Conservation (phyloP, 2,113 vertebrate genomes). For the Corythaixoides concolor region DNA sequence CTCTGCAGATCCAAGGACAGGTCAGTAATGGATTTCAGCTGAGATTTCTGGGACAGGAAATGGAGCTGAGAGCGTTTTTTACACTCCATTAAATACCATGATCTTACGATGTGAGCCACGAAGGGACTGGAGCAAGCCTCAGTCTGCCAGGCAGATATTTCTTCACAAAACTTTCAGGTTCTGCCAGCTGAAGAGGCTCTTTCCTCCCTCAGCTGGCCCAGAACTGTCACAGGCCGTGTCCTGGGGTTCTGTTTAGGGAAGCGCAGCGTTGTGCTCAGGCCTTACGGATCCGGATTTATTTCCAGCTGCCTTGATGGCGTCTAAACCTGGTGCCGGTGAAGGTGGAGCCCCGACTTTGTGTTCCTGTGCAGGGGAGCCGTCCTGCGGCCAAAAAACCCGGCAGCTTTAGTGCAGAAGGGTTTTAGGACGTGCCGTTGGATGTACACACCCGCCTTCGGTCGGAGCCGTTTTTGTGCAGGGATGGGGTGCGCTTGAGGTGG, state of each 20-base stretch:
- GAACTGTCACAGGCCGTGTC: not conserved
- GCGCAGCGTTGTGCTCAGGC: not conserved
- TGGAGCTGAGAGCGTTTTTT: not conserved
- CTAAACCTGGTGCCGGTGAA: not conserved
- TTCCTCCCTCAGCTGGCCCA: not conserved
- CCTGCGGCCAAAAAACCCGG: not conserved
- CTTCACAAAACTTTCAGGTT: not conserved
- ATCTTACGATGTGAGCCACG: rapidly evolving
- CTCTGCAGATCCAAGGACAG: slow-evolving; percentile 1
- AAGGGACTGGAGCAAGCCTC: not conserved
- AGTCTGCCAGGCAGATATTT: not conserved
- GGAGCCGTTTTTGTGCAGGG: not conserved
- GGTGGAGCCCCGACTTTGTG: not conserved
- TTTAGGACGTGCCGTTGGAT: not conserved
- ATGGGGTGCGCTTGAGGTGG: not conserved
- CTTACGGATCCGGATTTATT: not conserved
- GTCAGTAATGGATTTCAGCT: slow-evolving; percentile 44
- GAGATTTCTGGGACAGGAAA: not conserved
- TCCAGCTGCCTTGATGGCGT: not conserved
- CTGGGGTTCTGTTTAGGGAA: not conserved
- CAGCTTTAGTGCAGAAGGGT: not conserved
- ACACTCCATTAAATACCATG: rapidly evolving
- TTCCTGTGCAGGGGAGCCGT: not conserved
- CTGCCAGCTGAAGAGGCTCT: not conserved
- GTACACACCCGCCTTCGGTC: too few species aligned